These are phyloP conservation scores for Cerastis leucographa DNA, from an alignment of 2,888 invertebrate genomes.

Conservation along the genomic window DNA sequence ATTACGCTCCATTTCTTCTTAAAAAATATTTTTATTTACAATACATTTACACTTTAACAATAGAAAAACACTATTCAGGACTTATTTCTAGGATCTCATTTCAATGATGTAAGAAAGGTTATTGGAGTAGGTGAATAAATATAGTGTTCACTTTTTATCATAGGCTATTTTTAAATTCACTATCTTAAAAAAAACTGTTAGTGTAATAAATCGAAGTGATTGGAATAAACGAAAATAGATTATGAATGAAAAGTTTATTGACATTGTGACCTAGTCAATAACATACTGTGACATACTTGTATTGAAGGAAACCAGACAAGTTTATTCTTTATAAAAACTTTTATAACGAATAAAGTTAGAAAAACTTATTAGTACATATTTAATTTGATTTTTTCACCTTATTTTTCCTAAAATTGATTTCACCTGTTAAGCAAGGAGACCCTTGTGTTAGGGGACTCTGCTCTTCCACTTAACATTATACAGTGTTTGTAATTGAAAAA, in stretches of 20 bases:
- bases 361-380: not conserved
- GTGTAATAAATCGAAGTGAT: not conserved
- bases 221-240: not conserved
- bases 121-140: not conserved
- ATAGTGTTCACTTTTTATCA: not conserved
- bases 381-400: not conserved
- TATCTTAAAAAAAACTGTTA: not conserved
- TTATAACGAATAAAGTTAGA: not conserved
- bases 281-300: not conserved
- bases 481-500: no score
- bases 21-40: not conserved
- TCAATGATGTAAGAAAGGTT: not conserved
- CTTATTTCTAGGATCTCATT: not conserved
- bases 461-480: no score
- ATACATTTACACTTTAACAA: conserved; percentile 10
- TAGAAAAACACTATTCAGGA: not conserved
- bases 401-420: no score
- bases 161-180: not conserved
- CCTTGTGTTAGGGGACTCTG: no score
- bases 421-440: no score
- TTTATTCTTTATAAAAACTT: not conserved
- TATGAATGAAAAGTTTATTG: not conserved
- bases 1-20: conserved; percentile 7
- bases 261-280: not conserved
- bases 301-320: not conserved